A percentile compares a stretch with the other conserved stretches of the same genome.
Conservation (phyloP, 2,113 vertebrate species). For the Ramphastos sulfuratus region DNA sequence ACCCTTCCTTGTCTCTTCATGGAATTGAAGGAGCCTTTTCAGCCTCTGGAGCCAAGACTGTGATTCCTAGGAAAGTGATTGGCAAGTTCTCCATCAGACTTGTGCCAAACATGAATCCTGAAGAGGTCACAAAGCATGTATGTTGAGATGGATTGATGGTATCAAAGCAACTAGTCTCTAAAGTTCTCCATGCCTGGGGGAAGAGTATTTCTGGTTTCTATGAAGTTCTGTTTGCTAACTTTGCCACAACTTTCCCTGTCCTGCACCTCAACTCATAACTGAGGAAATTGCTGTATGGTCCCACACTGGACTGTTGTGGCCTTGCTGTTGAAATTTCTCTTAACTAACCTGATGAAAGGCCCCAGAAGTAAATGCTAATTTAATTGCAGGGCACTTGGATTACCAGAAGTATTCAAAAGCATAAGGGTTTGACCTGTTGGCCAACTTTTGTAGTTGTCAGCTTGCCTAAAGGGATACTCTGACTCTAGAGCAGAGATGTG, state of each 20-base stretch:
- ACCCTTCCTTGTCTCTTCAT: constrained; percentile 93
- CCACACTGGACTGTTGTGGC: not conserved
- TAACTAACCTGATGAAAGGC: not conserved
- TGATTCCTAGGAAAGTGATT: constrained; percentile 92
- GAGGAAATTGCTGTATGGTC: not conserved
- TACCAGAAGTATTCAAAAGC: not conserved
- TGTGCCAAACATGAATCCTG: constrained; percentile 93
- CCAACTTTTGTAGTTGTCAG: not conserved
- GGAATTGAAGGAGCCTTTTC: constrained; percentile 98
- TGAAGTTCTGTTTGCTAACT: not conserved
- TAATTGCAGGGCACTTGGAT: not conserved
- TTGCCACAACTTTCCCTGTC: not conserved
- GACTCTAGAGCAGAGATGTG: not conserved
- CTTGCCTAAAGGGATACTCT: not conserved
- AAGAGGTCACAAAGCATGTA: constrained; percentile 86
- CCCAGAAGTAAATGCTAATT: not conserved
- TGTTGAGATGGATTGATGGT: not conserved
- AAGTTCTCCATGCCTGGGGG: not conserved
- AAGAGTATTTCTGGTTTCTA: not conserved
- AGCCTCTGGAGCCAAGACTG: constrained; percentile 89
- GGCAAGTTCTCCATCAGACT: constrained; percentile 97
- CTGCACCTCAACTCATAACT: not conserved
- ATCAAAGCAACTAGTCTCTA: not conserved
- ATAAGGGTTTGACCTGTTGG: not conserved
- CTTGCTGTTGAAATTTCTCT: not conserved